Base-by-base conservation (phyloP, 2,113 vertebrate genomes). In the Ctenodactylus gundi region DNA sequence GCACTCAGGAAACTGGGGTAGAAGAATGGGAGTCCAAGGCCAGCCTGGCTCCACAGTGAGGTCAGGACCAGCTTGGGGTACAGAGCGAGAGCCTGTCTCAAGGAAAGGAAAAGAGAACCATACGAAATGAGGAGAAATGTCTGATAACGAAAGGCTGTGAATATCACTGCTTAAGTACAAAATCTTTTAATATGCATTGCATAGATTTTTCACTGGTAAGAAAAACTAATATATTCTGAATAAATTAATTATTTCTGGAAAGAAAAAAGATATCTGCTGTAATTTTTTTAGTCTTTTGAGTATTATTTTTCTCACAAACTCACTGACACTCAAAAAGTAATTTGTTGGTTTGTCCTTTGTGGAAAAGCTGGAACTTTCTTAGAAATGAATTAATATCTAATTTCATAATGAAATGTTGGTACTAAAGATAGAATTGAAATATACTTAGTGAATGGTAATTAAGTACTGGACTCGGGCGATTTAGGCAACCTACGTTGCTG, bases 321-420 rank as follows among this genome's bases (percentile, higher is more conserved):
- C 62, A 64, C 72, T 87, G 77, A 88, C 39, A 84, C 88, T 91
- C 83, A 88, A 46, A 77, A 44, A 64, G 41, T 83, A 87, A 87
- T 95, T 87, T 95, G 70, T 77, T 94, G 82, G 88, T 83, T 88
- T 91, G 76, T 53, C 60, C 83, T 87, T 70, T 78, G 70, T 88
- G 36, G 83, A 78, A 94, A 91, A 77, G 34, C 39, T 91, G 76
- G 70, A 91, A 88, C 53, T 94, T 91, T 70, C 44, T 77, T 76
- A 76, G 87, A 31, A 82, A 82, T 83, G 36, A 87, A 62, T 70
- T 68, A 41, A 41, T 90, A 93, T 85, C 86, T 86, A 91, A 91
- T 90, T 95, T 64, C 31, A 68, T 76, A 90, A 82, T 68, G 67
- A 83, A 49, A 39, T 64, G 25, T 67, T 91, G 82, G 60, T 90